These are phyloP conservation scores for Agonopterix subpropinquella DNA, from an alignment of 2,888 invertebrate species.

Conservation along the genomic window DNA sequence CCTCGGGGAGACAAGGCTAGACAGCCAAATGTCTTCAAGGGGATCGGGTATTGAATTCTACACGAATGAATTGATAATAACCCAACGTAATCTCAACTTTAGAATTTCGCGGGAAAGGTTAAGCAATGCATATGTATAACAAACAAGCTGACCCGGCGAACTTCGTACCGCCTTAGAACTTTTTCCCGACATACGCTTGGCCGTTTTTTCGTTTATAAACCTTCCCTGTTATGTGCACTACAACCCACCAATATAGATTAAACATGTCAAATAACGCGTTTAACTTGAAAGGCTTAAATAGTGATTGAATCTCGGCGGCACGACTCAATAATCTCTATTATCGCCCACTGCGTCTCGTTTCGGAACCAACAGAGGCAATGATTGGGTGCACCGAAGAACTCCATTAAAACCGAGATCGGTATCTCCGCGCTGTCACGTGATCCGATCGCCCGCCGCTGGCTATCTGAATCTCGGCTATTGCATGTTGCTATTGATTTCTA, in stretches of 20 bases:
- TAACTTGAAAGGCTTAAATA: neutral
- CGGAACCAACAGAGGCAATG: constrained; percentile 31
- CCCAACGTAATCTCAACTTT: too few relatives aligned
- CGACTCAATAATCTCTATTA: constrained; percentile 3
- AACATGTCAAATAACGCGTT: too few relatives aligned
- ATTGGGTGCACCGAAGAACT: constrained; percentile 61
- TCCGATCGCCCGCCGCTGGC: constrained; percentile 48
- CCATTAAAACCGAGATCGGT: constrained; percentile 58
- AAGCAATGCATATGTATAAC: too few relatives aligned
- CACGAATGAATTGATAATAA: constrained; percentile 1
- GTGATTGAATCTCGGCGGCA: neutral
- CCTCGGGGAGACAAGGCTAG: constrained; percentile 11
- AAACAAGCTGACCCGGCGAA: too few relatives aligned
- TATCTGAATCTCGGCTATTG: constrained; percentile 33
- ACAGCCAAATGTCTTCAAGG: constrained; percentile 13
- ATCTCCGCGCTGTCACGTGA: constrained; percentile 59
- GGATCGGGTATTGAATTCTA: constrained; percentile 6
- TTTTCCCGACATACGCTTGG: too few relatives aligned
- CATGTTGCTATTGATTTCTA: constrained; percentile 21
- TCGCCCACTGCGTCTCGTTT: constrained; percentile 6
- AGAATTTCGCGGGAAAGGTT: too few relatives aligned
- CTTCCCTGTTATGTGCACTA: too few relatives aligned
- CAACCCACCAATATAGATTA: too few relatives aligned
- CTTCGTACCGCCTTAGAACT: too few relatives aligned
- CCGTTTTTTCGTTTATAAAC: too few relatives aligned